Conservation (phyloP, 2,113 vertebrate genomes). For the Protomyctophum bolini region DNA sequence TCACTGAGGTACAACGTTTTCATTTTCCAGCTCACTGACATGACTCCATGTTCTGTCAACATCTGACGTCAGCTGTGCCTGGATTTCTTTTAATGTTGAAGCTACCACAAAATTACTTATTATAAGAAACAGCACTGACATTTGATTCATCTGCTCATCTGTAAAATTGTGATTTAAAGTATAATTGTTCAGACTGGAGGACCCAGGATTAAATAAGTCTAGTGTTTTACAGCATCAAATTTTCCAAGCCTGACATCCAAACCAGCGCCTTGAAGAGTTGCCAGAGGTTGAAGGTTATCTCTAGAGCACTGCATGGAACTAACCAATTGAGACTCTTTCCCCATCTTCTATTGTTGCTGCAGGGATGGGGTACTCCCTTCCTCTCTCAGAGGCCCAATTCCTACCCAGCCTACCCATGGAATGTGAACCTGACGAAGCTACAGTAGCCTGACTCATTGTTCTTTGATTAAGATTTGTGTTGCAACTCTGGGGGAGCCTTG, state of each 20-base stretch:
- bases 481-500: too few relatives aligned
- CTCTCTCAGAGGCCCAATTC: slow-evolving; percentile 43
- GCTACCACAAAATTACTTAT: background rate
- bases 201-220: background rate
- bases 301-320: slow-evolving; percentile 43
- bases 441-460: background rate
- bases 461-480: background rate
- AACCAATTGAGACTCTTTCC: slow-evolving; percentile 32
- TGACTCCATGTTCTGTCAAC: background rate
- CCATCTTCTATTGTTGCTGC: slow-evolving; percentile 43
- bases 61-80: background rate
- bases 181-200: too few relatives aligned
- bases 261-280: slow-evolving; percentile 30
- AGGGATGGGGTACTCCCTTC: slow-evolving; percentile 57
- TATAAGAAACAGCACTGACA: too few relatives aligned
- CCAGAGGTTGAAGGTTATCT: slow-evolving; percentile 53
- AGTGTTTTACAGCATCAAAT: slow-evolving; percentile 16
- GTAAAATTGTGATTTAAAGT: too few relatives aligned
- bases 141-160: background rate
- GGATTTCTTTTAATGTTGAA: background rate
- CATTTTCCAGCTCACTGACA: background rate
- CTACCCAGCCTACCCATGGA: slow-evolving; percentile 35
- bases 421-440: slow-evolving; percentile 10
- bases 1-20: background rate
- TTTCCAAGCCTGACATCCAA: slow-evolving; percentile 43